These are phyloP conservation scores for Athripsodes cinereus DNA, from an alignment of 2,888 invertebrate genomes.

Conservation along the genomic window DNA sequence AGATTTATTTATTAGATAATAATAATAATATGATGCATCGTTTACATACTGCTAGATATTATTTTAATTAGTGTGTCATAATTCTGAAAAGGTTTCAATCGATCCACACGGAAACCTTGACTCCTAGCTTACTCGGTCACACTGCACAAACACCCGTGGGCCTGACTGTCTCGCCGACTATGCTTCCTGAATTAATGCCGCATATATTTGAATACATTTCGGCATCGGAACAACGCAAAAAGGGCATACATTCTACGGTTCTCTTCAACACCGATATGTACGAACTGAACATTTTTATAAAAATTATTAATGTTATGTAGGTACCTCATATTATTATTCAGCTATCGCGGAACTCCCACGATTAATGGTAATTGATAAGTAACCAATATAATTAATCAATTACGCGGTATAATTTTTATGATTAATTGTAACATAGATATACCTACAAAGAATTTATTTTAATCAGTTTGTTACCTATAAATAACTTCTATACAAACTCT, in stretches of 20 bases:
- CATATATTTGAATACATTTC: constrained; percentile 53
- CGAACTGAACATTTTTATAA: neutral
- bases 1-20: too few relatives aligned
- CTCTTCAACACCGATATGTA: neutral
- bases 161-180: constrained; percentile 43
- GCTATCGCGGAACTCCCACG: neutral
- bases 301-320: neutral
- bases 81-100: constrained; percentile 15
- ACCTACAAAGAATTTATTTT: too few relatives aligned
- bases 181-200: constrained; percentile 56
- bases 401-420: neutral
- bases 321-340: neutral
- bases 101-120: constrained; percentile 18
- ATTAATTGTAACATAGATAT: neutral
- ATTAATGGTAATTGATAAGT: neutral
- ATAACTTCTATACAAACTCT: too few relatives aligned
- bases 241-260: neutral
- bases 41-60: too few relatives aligned
- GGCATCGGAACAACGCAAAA: constrained; percentile 22
- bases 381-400: neutral
- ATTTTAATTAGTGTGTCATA: constrained; percentile 6
- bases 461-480: too few relatives aligned
- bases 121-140: constrained; percentile 11
- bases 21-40: too few relatives aligned
- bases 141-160: constrained; percentile 16